These are phyloP conservation scores for Galendromus occidentalis DNA, from an alignment of 1,140 invertebrate genomes.

Conservation along the genomic window DNA sequence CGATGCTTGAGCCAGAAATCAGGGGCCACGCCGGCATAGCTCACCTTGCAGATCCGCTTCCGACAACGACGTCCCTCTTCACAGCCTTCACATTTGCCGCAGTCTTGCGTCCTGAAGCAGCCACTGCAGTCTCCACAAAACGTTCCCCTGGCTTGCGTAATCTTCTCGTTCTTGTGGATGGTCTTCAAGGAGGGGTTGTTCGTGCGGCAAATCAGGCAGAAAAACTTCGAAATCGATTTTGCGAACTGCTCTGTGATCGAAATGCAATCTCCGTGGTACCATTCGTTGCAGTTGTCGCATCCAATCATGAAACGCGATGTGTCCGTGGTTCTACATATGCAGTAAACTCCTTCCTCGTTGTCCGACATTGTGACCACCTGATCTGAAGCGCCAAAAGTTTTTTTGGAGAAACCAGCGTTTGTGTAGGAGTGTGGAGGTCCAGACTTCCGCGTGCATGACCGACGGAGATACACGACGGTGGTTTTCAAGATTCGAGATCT, in stretches of 20 bases:
- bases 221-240: slow-evolving; percentile 78
- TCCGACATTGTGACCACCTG: slow-evolving; percentile 19
- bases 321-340: slow-evolving; percentile 78
- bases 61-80: slow-evolving; percentile 25
- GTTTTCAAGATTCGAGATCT: no score
- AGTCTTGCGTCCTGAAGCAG: slow-evolving; percentile 56
- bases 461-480: no score
- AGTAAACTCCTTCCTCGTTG: slow-evolving; percentile 49
- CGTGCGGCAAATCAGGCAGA: slow-evolving; percentile 42
- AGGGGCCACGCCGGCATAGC: neutral
- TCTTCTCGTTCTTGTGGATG: slow-evolving; percentile 46
- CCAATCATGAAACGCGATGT: slow-evolving; percentile 90
- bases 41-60: slow-evolving; percentile 9
- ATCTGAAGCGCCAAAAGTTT: no score
- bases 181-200: slow-evolving; percentile 58
- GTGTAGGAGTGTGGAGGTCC: no score
- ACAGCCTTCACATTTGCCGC: slow-evolving; percentile 65
- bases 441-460: no score
- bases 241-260: slow-evolving; percentile 79
- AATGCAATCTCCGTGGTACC: slow-evolving; percentile 96
- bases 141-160: slow-evolving; percentile 19
- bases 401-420: no score
- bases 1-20: no score
- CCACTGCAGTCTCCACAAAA: slow-evolving; percentile 61
- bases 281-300: slow-evolving; percentile 91